Evolutionary conservation across 2,113 vertebrate species (phyloP).

Genomic region (Sardina pilchardus): DNA sequence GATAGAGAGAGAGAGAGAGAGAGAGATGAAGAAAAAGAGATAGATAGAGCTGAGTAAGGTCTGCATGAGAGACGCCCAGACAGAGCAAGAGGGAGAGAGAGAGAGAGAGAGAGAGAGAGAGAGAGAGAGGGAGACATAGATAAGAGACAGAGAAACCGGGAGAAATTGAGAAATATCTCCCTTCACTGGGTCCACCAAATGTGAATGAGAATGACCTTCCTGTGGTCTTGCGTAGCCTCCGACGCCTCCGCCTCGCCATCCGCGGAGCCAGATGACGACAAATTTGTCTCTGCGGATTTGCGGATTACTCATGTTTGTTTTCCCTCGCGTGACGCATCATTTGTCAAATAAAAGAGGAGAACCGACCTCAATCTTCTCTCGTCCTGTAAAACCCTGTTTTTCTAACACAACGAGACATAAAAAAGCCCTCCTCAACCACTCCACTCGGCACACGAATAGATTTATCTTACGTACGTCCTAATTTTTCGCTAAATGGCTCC

Average conservation of each 20-base stretch:
- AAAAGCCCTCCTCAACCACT: background rate
- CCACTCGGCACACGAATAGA: background rate
- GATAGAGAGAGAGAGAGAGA: constrained; percentile 39
- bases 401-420: background rate
- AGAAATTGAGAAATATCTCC: background rate
- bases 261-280: background rate
- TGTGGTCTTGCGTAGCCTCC: background rate
- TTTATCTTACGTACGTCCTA: background rate
- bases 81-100: background rate
- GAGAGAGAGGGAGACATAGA: background rate
- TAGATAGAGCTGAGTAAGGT: constrained; percentile 38
- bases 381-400: background rate
- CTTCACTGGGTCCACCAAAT: background rate
- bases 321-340: background rate
- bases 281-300: constrained; percentile 3
- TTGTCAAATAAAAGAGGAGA: background rate
- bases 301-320: background rate
- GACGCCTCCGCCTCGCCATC: background rate
- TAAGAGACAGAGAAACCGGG: constrained; percentile 1
- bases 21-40: constrained; percentile 29
- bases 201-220: constrained; percentile 10
- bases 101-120: background rate
- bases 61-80: constrained; percentile 21
- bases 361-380: background rate
- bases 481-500: background rate